Base-by-base conservation (phyloP, 2,113 vertebrate genomes). In the Ammodytes dubius region DNA sequence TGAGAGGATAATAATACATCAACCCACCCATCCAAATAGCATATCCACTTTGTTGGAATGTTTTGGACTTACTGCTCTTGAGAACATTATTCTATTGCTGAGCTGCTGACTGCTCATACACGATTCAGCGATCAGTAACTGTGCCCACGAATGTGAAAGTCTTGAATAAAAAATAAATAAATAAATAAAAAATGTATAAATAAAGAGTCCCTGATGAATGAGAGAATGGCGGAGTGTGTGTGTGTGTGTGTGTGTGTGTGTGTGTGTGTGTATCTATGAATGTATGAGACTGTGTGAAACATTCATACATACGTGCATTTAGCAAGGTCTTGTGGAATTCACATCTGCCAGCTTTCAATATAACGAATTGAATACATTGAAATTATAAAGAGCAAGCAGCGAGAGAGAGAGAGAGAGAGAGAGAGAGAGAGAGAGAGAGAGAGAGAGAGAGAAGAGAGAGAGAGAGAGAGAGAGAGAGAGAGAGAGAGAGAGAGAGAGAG, bases 101-200 rank as follows among this genome's bases (percentile, higher is more conserved):
- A 12, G 17, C 13, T 4, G 7, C 47, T 15, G 60, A 59, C 56
- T 12, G 56, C 61, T 49, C 47, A 46, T 50, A 40, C 35, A 45
- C 77, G 57, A 56, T 74, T 71, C 54, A 82, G 66, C 1, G 5
- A 78, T 68, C 61, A 47, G 53, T n/a, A 76, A 60, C 69, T 63
- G 35, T n/a, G 73, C 71, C 37, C 56, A 63, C 52, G 61, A 57
- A 76, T 85, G 40, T 0, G 3, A 12, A 46, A 63, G 27, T 43
- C 53, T 61, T 68, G 14, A 76, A 79, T 70, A 87, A 74, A 77
- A 47, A 87, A 69, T n/a, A 27, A 27, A 27, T 27, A 27, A 27
- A 27, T 27, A 27, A 27, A 27, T 1, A 27, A 27, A 27, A 27
- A 27, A 27, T 27, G 2, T 1, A 27, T 27, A 27, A 27, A 27